Evolutionary conservation across 2,797 vertebrate species (phyloP).

Genomic region (Peromyscus aztecus): DNA sequence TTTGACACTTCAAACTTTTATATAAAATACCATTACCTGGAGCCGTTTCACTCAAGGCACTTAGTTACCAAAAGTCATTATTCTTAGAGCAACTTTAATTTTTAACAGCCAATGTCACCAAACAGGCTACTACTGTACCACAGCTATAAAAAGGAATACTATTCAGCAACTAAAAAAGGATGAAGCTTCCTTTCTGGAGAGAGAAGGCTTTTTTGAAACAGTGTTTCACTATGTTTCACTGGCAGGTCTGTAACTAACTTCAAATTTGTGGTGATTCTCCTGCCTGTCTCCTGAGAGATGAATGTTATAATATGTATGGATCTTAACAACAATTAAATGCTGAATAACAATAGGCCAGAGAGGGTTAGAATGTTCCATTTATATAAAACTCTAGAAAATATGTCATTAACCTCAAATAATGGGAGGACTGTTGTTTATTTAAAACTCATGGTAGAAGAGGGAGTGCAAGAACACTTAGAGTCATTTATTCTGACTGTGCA

Average conservation of each 20-base stretch:
- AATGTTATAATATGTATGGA: background rate
- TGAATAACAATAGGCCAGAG: slow-evolving; percentile 19
- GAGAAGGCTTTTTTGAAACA: background rate
- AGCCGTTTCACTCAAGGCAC: slow-evolving; percentile 19
- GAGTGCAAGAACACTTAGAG: background rate
- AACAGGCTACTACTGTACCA: background rate
- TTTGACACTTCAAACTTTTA: background rate
- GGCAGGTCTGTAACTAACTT: background rate
- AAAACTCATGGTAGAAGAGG: background rate
- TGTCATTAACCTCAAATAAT: background rate
- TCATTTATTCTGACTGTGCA: background rate
- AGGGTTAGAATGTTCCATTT: background rate
- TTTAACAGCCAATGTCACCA: background rate
- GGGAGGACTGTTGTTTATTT: slow-evolving; percentile 27
- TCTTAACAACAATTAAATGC: slow-evolving; percentile 24
- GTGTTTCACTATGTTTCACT: background rate
- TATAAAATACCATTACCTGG: slow-evolving; percentile 20
- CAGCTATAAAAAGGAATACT: slow-evolving; percentile 12
- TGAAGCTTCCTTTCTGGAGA: background rate
- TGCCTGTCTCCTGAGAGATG: background rate
- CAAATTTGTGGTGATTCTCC: background rate
- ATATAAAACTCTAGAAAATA: slow-evolving; percentile 53
- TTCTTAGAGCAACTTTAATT: background rate
- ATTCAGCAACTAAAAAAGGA: slow-evolving; percentile 44
- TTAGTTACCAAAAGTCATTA: slow-evolving; percentile 37